phyloP scores from a whole-genome alignment of 2,113 vertebrate species.

The Tragulus kanchil region DNA sequence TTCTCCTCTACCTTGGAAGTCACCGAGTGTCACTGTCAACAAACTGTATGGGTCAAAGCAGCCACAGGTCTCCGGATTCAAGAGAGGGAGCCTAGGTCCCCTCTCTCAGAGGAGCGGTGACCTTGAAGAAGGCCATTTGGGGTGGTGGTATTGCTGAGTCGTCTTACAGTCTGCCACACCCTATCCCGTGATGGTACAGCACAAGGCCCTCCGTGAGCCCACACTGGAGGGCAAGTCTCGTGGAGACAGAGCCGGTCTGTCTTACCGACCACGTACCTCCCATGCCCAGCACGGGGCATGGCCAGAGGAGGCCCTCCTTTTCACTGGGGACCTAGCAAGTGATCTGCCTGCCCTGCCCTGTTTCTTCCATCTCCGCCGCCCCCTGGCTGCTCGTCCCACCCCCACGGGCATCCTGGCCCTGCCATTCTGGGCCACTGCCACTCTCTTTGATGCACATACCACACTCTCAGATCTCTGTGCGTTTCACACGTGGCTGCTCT shows the following conservation, averaged over 20 bases:
- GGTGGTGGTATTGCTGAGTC: not conserved
- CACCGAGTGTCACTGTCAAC: not conserved
- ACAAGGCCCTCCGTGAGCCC: not conserved
- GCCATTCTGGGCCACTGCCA: not conserved
- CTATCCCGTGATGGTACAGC: too few relatives aligned
- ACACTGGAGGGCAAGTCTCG: fast-evolving
- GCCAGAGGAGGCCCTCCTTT: not conserved
- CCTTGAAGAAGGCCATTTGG: not conserved
- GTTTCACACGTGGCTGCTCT: not conserved
- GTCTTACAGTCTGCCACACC: not conserved
- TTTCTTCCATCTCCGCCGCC: not conserved
- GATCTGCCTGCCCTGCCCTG: not conserved
- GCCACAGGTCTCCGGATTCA: not conserved
- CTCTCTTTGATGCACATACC: not conserved
- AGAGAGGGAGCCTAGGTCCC: not conserved
- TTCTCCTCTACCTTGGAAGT: not conserved
- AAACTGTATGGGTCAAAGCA: not conserved
- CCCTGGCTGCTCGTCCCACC: too few relatives aligned
- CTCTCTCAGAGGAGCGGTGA: not conserved
- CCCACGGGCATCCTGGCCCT: not conserved
- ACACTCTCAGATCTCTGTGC: not conserved
- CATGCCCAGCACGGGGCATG: not conserved
- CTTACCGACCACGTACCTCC: fast-evolving
- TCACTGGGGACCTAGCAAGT: not conserved
- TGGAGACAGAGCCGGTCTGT: not conserved